Base-by-base conservation (phyloP, 1,140 invertebrate genomes). In the Orussus abietinus region DNA sequence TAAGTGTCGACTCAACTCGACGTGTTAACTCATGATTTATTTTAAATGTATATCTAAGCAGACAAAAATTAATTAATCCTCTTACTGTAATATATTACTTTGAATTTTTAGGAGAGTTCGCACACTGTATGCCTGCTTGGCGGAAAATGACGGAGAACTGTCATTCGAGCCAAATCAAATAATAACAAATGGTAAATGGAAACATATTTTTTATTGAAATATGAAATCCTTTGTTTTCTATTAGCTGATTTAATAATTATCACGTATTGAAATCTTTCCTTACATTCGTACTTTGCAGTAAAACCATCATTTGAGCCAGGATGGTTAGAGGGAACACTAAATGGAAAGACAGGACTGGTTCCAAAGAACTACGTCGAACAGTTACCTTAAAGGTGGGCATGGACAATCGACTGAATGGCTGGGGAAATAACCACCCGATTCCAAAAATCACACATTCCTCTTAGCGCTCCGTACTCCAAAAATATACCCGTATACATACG, bases 91-190 rank as follows among this genome's bases (percentile, higher is more conserved):
- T 14, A 12, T 12, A 33, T 25, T 39, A 19, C 47, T 60, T 47
- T 58, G n/a, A n/a, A 20, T 37, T 60, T 64, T 62, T 55, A 85
- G 83, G 57, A 75, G 86, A 68, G 94, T 96, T 20, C 78, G 93
- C 59, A 97, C 95, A 31, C 72, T 98, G 21, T 98, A 96, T 74
- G 86, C 90, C 31, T 98, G 95, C 74, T 79, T 94, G 49, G 95
- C 92, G 37, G 95, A 96, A 75, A 93, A 92, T 75, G 90, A 94
- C 64, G 89, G 92, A 43, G 95, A 98, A 76, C 75, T 98, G 46
- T 96, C 93, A 25, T 98, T 98, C 79, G 92, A 96, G 78, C 92
- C 94, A 48, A 97, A 97, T 80, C 89, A 96, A 80, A 93, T 98
- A 52, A 95, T 98, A 54, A 90, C 87, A 43, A 92, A 96, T 81